Conservation (phyloP, 2,113 vertebrate species). For the Rhizomys pruinosus region DNA sequence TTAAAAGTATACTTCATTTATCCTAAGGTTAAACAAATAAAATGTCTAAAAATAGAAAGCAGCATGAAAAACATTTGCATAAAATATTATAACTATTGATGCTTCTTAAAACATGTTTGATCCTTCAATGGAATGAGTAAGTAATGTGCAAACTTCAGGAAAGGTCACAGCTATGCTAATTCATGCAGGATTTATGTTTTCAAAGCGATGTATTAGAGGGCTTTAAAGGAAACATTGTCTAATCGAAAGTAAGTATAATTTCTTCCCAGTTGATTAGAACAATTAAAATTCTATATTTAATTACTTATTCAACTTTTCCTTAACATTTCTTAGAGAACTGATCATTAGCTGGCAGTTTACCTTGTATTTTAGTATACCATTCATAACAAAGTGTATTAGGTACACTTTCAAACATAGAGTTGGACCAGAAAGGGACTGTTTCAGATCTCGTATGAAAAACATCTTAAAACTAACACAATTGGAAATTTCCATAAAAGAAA, state of each 20-base stretch:
- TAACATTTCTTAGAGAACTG: constrained; percentile 53
- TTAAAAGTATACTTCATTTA: neutral
- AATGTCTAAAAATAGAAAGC: constrained; percentile 42
- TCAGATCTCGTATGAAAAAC: neutral
- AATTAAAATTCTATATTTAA: constrained; percentile 59
- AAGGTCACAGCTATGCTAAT: constrained; percentile 61
- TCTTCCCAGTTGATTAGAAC: constrained; percentile 53
- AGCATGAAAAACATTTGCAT: constrained; percentile 66
- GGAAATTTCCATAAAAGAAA: neutral
- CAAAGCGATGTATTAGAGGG: constrained; percentile 52
- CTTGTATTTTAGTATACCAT: neutral
- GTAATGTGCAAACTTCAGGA: constrained; percentile 57
- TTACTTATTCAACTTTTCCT: constrained; percentile 63
- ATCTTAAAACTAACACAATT: neutral
- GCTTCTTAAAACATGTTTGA: constrained; percentile 66
- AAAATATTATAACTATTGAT: constrained; percentile 64
- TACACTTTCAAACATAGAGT: neutral
- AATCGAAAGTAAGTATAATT: constrained; percentile 20
- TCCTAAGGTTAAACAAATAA: constrained; percentile 29
- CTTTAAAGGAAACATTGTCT: constrained; percentile 45
- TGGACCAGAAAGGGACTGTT: neutral
- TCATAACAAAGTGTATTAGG: neutral
- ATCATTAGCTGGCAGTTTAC: neutral
- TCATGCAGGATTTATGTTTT: constrained; percentile 25
- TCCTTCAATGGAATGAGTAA: constrained; percentile 61